A percentile compares a stretch with the other conserved stretches of the same genome.
Conservation (phyloP, 2,113 vertebrate species). For the Tachycineta bicolor region DNA sequence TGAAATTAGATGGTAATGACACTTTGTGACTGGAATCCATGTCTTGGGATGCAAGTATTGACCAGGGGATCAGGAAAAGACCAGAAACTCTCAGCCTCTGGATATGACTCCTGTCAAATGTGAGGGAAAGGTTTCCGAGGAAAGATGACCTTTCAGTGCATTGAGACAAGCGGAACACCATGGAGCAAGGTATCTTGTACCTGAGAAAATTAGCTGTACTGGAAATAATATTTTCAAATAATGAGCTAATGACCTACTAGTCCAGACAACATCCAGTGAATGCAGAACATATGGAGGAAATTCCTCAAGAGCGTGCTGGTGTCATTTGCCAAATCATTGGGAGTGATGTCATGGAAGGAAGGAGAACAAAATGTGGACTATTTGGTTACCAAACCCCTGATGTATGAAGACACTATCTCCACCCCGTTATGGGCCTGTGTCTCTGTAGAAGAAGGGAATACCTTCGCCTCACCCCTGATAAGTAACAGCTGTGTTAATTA, state of each 20-base stretch:
- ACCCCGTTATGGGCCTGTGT: accelerated
- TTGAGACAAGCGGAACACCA: background rate
- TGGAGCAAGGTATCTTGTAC: background rate
- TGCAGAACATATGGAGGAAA: accelerated
- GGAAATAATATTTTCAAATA: background rate
- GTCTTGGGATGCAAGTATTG: background rate
- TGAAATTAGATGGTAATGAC: background rate
- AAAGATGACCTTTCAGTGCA: background rate
- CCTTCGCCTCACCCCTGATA: background rate
- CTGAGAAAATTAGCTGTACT: background rate
- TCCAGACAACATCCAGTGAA: background rate
- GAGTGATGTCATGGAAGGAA: background rate
- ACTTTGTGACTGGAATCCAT: background rate
- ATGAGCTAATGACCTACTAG: background rate
- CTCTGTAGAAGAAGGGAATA: background rate
- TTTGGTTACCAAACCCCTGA: background rate
- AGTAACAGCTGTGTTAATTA: background rate
- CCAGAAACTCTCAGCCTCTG: background rate
- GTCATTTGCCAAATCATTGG: background rate
- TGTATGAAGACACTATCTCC: background rate
- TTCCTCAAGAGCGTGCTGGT: background rate
- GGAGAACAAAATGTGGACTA: background rate
- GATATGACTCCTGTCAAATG: background rate
- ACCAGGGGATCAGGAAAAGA: background rate
- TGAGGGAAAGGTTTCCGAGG: background rate